Base-by-base conservation (phyloP, 2,113 vertebrate genomes). In the Pycnonotus jocosus region DNA sequence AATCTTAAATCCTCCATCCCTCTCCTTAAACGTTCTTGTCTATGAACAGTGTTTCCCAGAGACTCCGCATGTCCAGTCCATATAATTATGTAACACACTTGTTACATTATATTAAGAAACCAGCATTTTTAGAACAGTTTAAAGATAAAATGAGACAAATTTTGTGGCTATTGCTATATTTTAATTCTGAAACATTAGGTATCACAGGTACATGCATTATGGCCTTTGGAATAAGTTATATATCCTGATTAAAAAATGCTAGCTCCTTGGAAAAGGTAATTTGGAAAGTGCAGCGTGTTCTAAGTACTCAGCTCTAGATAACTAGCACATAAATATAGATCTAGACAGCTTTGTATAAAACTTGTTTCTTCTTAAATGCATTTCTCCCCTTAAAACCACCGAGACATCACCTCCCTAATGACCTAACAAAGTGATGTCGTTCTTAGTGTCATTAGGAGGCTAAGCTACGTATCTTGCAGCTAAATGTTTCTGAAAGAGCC, bases 331-430 rank as follows among this genome's bases (percentile, higher is more conserved):
- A 53, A 50, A 66, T 38, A 40, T 0, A 88, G 21, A 76, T 15
- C 30, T 30, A 91, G 1, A 4, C 0, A 25, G 0, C 4, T 11
- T 8, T 7, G 18, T 27, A 54, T 15, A 57, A 19, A 42, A 69
- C 31, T 35, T n/a, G 0, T 35, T 66, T 33, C 30, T 56, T 84
- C 57, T 78, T 45, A 60, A 81, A 62, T 33, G 22, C 25, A 27
- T 22, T 72, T 79, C 37, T 76, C 13, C 25, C 30, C 37, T 56
- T 48, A 69, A 44, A 94, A 65, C 13, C 38, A 58, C 12, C 0
- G 0, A 38, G 42, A 56, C 38, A 71, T 4, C 15, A 30, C 2
- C 37, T 61, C 21, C 30, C 24, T 20, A 35, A 31, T 0, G 2
- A n/a, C 51, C 22, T 60, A 66, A 74, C 14, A 61, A 15, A 76